A percentile compares a stretch with the other conserved stretches of the same genome.
These are phyloP conservation scores for sheep (Ovis aries) DNA, from an alignment of 2,113 vertebrate species.

Conservation along the genomic window DNA sequence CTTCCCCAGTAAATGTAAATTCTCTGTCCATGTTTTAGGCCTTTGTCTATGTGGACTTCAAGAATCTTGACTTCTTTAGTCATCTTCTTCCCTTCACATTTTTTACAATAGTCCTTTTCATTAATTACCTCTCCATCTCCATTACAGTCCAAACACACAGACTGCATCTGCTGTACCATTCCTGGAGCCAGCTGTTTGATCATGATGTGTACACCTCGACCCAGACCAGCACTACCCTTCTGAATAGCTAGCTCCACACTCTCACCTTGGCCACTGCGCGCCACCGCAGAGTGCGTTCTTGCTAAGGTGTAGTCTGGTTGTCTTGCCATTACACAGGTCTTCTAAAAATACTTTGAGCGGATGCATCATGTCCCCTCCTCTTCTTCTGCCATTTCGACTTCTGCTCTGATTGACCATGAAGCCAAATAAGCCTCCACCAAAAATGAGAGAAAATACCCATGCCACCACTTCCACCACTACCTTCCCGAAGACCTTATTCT, in stretches of 20 bases:
- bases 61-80: neutral
- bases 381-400: neutral
- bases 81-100: neutral
- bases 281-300: neutral
- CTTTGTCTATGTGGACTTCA: neutral
- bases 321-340: neutral
- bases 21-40: neutral
- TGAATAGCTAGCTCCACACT: neutral
- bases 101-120: neutral
- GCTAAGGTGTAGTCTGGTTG: neutral
- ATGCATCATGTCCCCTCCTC: neutral
- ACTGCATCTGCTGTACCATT: conserved; percentile 99
- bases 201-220: conserved; percentile 95
- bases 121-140: neutral
- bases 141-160: conserved; percentile 82
- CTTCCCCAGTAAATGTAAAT: neutral
- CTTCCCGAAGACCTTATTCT: conserved; percentile 95
- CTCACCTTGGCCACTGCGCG: neutral
- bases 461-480: conserved; percentile 91
- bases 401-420: neutral
- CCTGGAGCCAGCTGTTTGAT: conserved; percentile 97
- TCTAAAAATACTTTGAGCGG: neutral
- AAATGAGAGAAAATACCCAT: conserved; percentile 82
- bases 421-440: neutral
- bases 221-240: conserved; percentile 84